Percentiles rank a stretch among this genome's conserved stretches.
Evolutionary conservation across 2,113 vertebrate genomes (phyloP).

Genomic region (Embiotoca jacksoni): DNA sequence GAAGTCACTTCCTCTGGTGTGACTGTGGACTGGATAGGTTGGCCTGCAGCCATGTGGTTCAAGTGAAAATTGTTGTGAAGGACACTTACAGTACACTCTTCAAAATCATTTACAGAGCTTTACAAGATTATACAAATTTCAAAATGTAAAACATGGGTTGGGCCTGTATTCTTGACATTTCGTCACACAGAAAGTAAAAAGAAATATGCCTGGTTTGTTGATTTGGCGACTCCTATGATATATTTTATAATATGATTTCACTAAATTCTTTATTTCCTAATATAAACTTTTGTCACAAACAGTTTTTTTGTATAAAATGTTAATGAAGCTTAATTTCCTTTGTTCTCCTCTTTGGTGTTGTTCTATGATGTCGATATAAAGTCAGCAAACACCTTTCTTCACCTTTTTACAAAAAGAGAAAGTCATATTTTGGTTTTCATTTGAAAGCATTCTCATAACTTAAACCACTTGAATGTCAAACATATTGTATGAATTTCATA

Average conservation of each 20-base stretch:
- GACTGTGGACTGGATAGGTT: slow-evolving; percentile 55
- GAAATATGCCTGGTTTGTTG: background rate
- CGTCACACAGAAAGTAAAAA: background rate
- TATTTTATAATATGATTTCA: no score
- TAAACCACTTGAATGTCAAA: background rate
- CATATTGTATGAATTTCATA: background rate
- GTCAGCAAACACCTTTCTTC: background rate
- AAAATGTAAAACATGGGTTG: background rate
- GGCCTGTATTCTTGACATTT: background rate
- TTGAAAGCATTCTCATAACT: background rate
- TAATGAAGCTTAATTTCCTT: no score
- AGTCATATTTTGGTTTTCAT: background rate
- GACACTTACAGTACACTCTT: slow-evolving; percentile 19
- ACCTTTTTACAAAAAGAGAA: background rate
- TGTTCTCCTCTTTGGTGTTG: background rate
- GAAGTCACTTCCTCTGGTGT: slow-evolving; percentile 27
- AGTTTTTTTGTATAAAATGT: background rate
- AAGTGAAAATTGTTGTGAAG: slow-evolving; percentile 41
- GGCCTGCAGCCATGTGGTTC: slow-evolving; percentile 63
- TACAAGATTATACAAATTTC: background rate
- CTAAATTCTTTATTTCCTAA: no score
- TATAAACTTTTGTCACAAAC: background rate
- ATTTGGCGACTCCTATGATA: no score
- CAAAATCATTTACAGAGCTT: background rate
- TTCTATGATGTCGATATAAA: background rate